Evolutionary conservation across 2,888 invertebrate species (phyloP).

Genomic region (Pristionchus entomophagus): DNA sequence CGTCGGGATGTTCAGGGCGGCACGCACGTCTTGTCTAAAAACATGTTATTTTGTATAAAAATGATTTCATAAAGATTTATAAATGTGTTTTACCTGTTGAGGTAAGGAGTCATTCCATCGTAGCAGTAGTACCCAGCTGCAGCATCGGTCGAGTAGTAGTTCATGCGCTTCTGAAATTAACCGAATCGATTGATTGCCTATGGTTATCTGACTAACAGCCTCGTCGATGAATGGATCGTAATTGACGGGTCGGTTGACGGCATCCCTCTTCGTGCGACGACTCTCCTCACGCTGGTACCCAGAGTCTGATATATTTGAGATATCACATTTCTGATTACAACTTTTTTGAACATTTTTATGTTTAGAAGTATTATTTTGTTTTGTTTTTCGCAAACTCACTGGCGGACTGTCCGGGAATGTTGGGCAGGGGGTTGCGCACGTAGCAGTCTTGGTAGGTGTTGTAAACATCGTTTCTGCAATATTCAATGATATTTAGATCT

Average conservation of each 20-base stretch:
- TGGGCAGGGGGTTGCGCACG: constrained; percentile 52
- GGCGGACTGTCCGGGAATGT: neutral
- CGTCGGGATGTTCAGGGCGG: constrained; percentile 61
- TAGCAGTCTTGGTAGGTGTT: constrained; percentile 71
- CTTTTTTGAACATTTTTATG: neutral
- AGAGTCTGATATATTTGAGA: neutral
- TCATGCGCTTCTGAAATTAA: constrained; percentile 57
- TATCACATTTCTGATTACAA: too few species aligned
- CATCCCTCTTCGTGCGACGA: constrained; percentile 10
- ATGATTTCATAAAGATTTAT: neutral
- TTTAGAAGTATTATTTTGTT: too few species aligned
- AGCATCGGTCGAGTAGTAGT: constrained; percentile 63
- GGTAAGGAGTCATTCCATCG: constrained; percentile 51
- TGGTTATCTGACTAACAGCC: neutral
- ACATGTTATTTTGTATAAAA: neutral
- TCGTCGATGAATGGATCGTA: constrained; percentile 31
- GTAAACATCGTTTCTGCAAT: constrained; percentile 65
- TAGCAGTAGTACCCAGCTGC: constrained; percentile 64
- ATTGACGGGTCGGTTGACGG: neutral
- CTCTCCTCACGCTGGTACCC: neutral
- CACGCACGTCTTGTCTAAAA: constrained; percentile 53
- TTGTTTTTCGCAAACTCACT: neutral
- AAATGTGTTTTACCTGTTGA: neutral
- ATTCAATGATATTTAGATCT: neutral
- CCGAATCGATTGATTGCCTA: neutral